Conservation (phyloP, 1,140 invertebrate species). For the Drosophila paulistorum region DNA sequence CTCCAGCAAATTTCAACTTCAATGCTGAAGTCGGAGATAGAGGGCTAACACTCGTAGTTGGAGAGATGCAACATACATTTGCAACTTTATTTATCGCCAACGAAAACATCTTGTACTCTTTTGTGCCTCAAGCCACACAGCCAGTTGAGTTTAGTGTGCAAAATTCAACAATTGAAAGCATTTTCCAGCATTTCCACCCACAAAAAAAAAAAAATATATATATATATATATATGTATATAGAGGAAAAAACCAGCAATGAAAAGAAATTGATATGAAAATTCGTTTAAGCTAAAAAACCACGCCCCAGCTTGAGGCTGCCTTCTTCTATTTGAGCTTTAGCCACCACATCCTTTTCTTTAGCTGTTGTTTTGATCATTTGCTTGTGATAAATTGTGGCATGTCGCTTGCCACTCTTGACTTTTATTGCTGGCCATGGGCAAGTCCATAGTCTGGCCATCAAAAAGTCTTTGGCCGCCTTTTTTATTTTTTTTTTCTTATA, state of each 20-base stretch:
- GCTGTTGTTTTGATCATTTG: constrained; percentile 74
- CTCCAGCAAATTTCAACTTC: constrained; percentile 43
- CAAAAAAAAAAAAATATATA: neutral
- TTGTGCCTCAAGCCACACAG: constrained; percentile 54
- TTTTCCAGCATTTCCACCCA: constrained; percentile 42
- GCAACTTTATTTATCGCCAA: constrained; percentile 77
- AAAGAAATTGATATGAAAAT: constrained; percentile 73
- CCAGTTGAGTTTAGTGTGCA: constrained; percentile 44
- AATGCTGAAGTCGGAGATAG: constrained; percentile 14
- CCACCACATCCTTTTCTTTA: constrained; percentile 9
- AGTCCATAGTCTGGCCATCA: constrained; percentile 57
- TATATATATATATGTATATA: neutral
- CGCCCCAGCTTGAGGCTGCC: constrained; percentile 43
- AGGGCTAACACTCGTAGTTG: neutral
- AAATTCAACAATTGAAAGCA: constrained; percentile 77
- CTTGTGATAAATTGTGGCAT: constrained; percentile 74
- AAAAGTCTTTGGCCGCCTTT: constrained; percentile 51
- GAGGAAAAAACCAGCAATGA: constrained; percentile 15
- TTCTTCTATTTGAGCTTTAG: constrained; percentile 21
- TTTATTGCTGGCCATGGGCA: constrained; percentile 73
- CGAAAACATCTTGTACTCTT: constrained; percentile 79
- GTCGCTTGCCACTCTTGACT: constrained; percentile 75
- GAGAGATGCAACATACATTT: constrained; percentile 68
- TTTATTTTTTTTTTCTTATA: neutral
- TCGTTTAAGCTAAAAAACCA: constrained; percentile 65